These are phyloP conservation scores for Agrochola circellaris DNA, from an alignment of 2,888 invertebrate genomes.

Conservation along the genomic window DNA sequence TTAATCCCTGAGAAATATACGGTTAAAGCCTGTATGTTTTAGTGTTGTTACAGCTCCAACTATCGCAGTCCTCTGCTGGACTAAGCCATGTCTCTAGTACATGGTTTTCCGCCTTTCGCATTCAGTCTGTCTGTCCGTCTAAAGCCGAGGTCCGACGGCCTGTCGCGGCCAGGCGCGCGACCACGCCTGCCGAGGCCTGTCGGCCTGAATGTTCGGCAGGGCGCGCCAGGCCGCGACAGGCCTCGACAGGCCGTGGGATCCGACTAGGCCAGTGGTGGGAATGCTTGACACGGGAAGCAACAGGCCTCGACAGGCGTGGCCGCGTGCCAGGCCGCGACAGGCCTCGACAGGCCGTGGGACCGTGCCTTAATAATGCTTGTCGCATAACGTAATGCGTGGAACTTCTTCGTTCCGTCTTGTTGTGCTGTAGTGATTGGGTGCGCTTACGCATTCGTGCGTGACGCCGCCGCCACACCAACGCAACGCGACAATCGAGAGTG, in stretches of 20 bases:
- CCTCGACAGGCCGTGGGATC: too few species aligned
- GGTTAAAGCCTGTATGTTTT: not conserved
- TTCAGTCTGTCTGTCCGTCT: not conserved
- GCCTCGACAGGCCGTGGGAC: too few species aligned
- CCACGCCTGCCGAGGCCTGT: too few species aligned
- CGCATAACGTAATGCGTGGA: not conserved
- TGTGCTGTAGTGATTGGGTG: constrained; percentile 23
- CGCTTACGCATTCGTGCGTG: constrained; percentile 63
- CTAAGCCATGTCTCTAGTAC: not conserved
- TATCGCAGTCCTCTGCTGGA: not conserved
- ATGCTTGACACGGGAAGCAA: too few species aligned
- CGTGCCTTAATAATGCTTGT: not conserved
- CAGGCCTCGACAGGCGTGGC: too few species aligned
- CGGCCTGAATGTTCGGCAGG: too few species aligned
- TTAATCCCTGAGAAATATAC: not conserved
- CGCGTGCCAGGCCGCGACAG: too few species aligned
- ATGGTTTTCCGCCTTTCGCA: not conserved
- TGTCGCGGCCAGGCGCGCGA: too few species aligned
- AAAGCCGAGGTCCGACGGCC: too few species aligned
- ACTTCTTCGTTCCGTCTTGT: constrained; percentile 18
- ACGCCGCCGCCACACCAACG: constrained; percentile 27
- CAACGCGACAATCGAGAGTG: constrained; percentile 48
- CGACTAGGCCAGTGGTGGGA: too few species aligned
- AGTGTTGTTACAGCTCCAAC: too few species aligned
- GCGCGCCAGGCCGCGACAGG: too few species aligned